A percentile compares a stretch with the other conserved stretches of the same genome.
phyloP scores from a whole-genome alignment of 2,888 invertebrate genomes.

The Mesorhabditis sp. region DNA sequence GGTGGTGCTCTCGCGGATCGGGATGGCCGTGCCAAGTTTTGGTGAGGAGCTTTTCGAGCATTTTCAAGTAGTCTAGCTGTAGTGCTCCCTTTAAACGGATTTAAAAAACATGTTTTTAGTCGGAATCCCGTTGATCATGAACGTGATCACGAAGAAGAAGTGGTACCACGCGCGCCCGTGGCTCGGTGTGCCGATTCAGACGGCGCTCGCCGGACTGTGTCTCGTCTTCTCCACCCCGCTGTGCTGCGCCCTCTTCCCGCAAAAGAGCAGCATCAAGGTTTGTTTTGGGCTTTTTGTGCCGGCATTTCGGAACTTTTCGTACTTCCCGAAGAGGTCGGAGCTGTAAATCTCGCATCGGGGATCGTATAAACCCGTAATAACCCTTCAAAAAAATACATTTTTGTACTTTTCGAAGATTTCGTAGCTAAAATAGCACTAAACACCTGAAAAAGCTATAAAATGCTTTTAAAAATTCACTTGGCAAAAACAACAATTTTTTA shows the following conservation, averaged over 20 bases:
- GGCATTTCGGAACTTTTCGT: not conserved
- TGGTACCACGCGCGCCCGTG: slow-evolving; percentile 19
- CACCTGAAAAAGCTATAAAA: no score
- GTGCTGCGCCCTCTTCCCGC: slow-evolving; percentile 89
- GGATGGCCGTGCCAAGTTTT: slow-evolving; percentile 92
- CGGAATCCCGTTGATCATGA: slow-evolving; percentile 24
- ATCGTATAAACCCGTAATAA: no score
- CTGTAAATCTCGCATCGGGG: no score
- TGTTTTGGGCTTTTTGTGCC: slow-evolving; percentile 15
- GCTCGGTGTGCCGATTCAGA: slow-evolving; percentile 36
- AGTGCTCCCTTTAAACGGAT: no score
- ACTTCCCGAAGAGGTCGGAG: not conserved
- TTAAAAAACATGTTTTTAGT: slow-evolving; percentile 5
- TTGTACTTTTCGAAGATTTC: no score
- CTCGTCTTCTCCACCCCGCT: slow-evolving; percentile 88
- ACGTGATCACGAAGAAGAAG: slow-evolving; percentile 13
- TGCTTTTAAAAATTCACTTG: no score
- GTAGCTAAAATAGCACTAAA: no score
- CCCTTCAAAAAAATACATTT: not conserved
- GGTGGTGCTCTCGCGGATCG: slow-evolving; percentile 79
- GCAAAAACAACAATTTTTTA: no score
- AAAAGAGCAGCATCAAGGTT: slow-evolving; percentile 67
- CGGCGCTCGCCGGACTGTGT: slow-evolving; percentile 59
- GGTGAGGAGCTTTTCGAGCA: slow-evolving; percentile 67
- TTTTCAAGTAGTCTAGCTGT: no score